A percentile compares a stretch with the other conserved stretches of the same genome.
Evolutionary conservation across 2,888 invertebrate species (phyloP).

Genomic region (Caenorhabditis japonica): DNA sequence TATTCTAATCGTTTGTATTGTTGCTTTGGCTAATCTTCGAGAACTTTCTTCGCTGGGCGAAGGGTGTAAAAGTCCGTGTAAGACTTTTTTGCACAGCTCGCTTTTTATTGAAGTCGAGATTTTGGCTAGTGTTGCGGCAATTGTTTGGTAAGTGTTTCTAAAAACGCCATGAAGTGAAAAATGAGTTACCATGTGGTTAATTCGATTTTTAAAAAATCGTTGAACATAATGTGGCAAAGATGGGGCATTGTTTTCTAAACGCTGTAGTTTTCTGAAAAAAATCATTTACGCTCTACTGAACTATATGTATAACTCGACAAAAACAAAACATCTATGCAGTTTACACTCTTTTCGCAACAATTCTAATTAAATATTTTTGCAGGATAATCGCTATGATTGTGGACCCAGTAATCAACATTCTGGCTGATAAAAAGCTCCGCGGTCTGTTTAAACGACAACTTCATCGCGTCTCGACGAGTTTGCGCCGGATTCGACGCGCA

Average conservation of each 20-base stretch:
- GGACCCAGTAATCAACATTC: conserved; percentile 72
- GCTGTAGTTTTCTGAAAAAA: no score
- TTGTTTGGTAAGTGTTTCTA: conserved; percentile 70
- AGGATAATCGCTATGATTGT: conserved; percentile 66
- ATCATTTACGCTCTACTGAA: no score
- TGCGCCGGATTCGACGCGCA: conserved; percentile 24
- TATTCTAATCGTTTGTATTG: conserved; percentile 67
- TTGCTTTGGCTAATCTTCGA: conserved; percentile 64
- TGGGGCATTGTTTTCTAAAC: no score
- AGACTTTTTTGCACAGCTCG: conserved; percentile 65
- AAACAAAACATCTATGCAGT: no score
- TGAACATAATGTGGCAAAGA: background rate
- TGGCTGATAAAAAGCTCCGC: conserved; percentile 63
- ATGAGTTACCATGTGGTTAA: background rate
- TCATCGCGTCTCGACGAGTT: conserved; percentile 21
- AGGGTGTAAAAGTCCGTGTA: conserved; percentile 64
- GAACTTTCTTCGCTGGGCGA: conserved; percentile 61
- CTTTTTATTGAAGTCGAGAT: conserved; percentile 72
- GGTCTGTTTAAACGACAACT: conserved; percentile 22
- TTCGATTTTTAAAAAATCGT: background rate
- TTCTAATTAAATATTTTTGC: conserved; percentile 10
- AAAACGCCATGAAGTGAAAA: background rate
- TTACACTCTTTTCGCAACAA: no score
- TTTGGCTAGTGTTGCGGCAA: conserved; percentile 67
- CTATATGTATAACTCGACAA: no score